phyloP scores from a whole-genome alignment of 1,140 invertebrate genomes.

The Diabrotica undecimpunctata region DNA sequence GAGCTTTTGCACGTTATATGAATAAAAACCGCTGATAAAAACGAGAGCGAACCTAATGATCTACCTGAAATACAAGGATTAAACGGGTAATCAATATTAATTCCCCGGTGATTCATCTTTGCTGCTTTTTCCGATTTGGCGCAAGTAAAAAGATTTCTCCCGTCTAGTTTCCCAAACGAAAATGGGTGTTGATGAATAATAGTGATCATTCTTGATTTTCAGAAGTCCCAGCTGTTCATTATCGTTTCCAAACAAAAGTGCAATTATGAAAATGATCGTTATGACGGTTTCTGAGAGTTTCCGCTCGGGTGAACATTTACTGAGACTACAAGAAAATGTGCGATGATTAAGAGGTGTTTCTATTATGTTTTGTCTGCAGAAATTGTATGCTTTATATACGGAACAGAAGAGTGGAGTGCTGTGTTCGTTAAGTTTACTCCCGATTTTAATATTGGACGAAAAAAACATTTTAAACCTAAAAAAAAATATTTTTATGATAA shows the following conservation, averaged over 20 bases:
- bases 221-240: not conserved
- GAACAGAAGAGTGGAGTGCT: too few relatives aligned
- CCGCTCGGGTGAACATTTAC: not conserved
- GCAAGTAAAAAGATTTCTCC: not conserved
- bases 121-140: not conserved
- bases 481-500: too few relatives aligned
- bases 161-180: not conserved
- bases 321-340: not conserved
- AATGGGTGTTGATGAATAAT: not conserved
- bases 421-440: too few relatives aligned
- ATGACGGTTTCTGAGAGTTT: not conserved
- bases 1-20: too few relatives aligned
- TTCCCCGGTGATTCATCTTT: not conserved
- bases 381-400: too few relatives aligned
- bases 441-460: too few relatives aligned
- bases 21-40: too few relatives aligned
- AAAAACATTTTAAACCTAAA: too few relatives aligned
- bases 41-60: too few relatives aligned
- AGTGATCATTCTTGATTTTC: not conserved
- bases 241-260: not conserved
- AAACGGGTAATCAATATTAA: not conserved
- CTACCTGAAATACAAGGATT: not conserved
- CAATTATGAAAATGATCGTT: slow-evolving; percentile 1
- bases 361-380: too few relatives aligned
- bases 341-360: too few relatives aligned